Evolutionary conservation across 2,113 vertebrate genomes (phyloP), one percentile per base, ranked within the genome.

Genomic region (Pimephales promelas): DNA sequence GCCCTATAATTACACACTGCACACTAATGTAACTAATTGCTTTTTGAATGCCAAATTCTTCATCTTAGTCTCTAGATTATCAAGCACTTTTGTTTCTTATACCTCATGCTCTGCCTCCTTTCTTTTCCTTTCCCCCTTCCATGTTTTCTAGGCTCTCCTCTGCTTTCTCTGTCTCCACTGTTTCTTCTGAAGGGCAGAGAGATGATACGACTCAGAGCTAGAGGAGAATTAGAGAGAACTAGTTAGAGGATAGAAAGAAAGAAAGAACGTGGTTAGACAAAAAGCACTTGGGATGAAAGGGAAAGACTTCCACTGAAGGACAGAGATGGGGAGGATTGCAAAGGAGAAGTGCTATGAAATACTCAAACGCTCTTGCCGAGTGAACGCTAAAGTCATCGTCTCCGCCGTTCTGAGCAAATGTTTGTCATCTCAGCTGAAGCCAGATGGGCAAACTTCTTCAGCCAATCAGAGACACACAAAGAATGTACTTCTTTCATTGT

Each of bases 91-190:
- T 4, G 10, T 81, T 81, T 43, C 66, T 70, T 77, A 40, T 10
- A 72, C 56, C 70, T 66, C 74, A 78, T 10, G 34, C 62, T 70
- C n/a, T 74, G 9, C 26, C 80, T 57, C 57, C 16, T 54, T 82
- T 31, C 62, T 14, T 57, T 68, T 61, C 26, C 71, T 64, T 64
- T 49, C 52, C 24, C 56, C 24, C 70, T 76, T 78, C 36, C 57
- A 87, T 75, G 43, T 59, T 86, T 87, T 92, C 87, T 89, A 91
- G 85, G 82, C 91, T 93, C 83, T 92, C 91, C 85, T 94, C 92
- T 90, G 91, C 93, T 88, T 93, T 94, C 92, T 93, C 92, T 92
- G 91, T 94, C 90, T 90, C 91, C 88, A 88, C 88, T 81, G 92
- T 89, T 87, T 93, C 90, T 90, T 92, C 91, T 86, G 87, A 94